Base-by-base conservation (phyloP, 2,113 vertebrate genomes). In the Rhea americana region DNA sequence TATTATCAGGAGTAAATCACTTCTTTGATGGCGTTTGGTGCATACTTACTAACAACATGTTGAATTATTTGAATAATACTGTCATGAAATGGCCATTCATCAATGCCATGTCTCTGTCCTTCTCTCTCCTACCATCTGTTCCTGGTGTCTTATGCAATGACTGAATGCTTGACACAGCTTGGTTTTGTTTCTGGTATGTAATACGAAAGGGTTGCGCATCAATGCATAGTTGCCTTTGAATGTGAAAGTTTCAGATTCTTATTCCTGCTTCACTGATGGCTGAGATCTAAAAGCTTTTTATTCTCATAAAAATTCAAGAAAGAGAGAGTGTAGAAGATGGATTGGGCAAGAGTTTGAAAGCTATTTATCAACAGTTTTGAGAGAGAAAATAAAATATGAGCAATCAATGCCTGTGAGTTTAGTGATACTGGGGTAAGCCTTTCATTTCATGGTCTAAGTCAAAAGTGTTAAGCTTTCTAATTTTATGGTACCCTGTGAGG, bases 21-120 rank as follows among this genome's bases (percentile, higher is more conserved):
- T 50, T 92, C 39, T 94, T 85, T 81, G 66, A 63, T 50, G 66
- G 28, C 48, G 28, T 88, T 87, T 85, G 68, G 56, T 19, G 5
- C 41, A 5, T 25, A 18, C 56, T 75, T 72, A 13, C 15, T 58
- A 83, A 61, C 56, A 76, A 30, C 4, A 5, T 3, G 3, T 48
- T 32, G 62, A 91, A 70, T 94, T 91, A 90, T 93, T 92, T 93
- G 79, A 94, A 93, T 93, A 94, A 93, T 20, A 37, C 32, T 55
- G 73, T 30, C 35, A 67, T 17, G 37, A 30, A 55, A 61, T 35
- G 56, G 47, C 9, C 67, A 65, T 65, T 66, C 26, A 66, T 93
- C 93, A 93, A 7, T 84, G 66, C 51, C 66, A 35, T 11, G 26
- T 65, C 15, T 82, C 24, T 20, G 51, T 61, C 19, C 43, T 73